Base-by-base conservation (phyloP, 2,888 invertebrate genomes). In the Leptopterna dolabrata region DNA sequence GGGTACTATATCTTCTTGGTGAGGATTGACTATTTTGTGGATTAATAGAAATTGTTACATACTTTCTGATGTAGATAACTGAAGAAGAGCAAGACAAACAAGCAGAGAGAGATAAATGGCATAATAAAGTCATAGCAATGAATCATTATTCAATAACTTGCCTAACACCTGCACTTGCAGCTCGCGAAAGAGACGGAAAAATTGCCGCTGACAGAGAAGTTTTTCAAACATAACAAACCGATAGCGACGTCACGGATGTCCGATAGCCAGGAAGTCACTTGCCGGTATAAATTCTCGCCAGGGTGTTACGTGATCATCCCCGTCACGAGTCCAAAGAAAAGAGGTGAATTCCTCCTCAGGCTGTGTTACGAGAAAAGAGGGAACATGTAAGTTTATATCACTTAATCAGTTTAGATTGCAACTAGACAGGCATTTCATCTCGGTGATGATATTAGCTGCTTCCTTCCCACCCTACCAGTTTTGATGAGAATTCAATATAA, bases 291-390 rank as follows among this genome's bases (percentile, higher is more conserved):
- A 51, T 55, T 81, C 14, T 14, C 29, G 7, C 51, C 81, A 30
- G 81, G 81, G 1, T 30, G 27, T 27, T 81, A 81, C 30, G 55
- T 81, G 14, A 24, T 81, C 7, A 30, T 81, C 13, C 81, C 81
- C 14, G 55, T 81, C 30, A 36, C 81, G 0, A 16, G 30, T 13
- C 29, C 29, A 14, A 24, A 27, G n/a, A 47, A 47, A 14, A 51
- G 24, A n/a, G 81, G 81, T 6, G 81, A 81, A n/a, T 81, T 55
- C 19, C 55, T 81, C n/a, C 36, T 81, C 24, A 51, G 81, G 29
- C 14, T 81, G 81, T 81, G 81, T 55, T 81, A 81, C n/a, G 81
- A 81, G 47, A 81, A 81, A 19, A 13, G 81, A n/a, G 81, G 51
- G 0, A 47, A 81, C 55, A 55, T 81, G 51, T 78, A 19, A 45